Evolutionary conservation across 1,140 invertebrate species (phyloP).

Genomic region (Brachionus calyciflorus): DNA sequence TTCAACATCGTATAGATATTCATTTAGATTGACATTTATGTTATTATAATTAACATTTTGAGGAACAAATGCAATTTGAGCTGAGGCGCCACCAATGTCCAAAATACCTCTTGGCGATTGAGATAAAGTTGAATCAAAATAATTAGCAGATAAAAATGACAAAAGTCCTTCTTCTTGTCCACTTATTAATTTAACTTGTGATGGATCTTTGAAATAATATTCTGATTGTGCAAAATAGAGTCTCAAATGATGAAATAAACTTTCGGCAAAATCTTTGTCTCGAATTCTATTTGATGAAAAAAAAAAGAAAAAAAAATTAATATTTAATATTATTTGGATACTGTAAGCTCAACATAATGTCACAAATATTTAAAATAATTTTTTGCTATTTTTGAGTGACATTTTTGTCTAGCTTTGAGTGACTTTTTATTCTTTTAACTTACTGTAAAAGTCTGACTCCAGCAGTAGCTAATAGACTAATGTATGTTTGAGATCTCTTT

Average conservation of each 20-base stretch:
- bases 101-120: conserved; percentile 60
- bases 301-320: too few species aligned
- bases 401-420: too few species aligned
- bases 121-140: conserved; percentile 52
- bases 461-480: conserved; percentile 60
- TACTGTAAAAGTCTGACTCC: conserved; percentile 60
- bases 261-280: conserved; percentile 49
- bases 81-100: conserved; percentile 65
- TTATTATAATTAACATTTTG: conserved; percentile 54
- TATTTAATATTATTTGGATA: too few species aligned
- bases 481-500: conserved; percentile 47
- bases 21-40: background rate
- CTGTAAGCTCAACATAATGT: too few species aligned
- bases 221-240: conserved; percentile 53
- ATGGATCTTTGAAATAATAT: conserved; percentile 54
- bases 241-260: conserved; percentile 54
- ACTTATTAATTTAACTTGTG: conserved; percentile 60
- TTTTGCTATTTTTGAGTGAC: too few species aligned
- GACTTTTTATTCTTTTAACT: conserved; percentile 47
- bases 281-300: too few species aligned
- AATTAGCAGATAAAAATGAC: conserved; percentile 64
- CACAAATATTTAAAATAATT: too few species aligned
- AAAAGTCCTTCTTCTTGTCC: conserved; percentile 62
- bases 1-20: background rate
- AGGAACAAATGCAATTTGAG: conserved; percentile 63